phyloP scores from a whole-genome alignment of 1,140 invertebrate genomes.

The Drosophila biarmipes region DNA sequence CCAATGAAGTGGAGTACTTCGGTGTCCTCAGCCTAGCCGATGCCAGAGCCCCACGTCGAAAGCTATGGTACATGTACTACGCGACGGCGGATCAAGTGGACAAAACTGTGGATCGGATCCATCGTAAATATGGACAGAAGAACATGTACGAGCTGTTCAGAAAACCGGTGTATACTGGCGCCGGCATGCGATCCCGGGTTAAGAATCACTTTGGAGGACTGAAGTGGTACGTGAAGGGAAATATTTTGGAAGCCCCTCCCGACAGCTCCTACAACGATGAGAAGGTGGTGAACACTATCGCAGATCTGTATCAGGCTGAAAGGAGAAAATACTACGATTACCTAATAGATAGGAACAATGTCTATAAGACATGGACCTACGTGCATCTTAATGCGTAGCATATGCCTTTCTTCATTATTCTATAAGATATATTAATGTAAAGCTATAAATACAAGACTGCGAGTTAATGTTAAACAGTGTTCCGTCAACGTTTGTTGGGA shows the following conservation, averaged over 20 bases:
- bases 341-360: background rate
- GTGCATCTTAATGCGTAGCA: background rate
- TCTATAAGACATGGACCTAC: background rate
- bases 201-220: conserved; percentile 49
- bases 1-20: conserved; percentile 48
- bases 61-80: conserved; percentile 67
- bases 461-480: conserved; percentile 21
- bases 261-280: conserved; percentile 53
- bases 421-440: background rate
- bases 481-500: background rate
- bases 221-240: conserved; percentile 66
- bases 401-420: background rate
- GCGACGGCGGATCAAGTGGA: conserved; percentile 31
- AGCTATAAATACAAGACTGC: conserved; percentile 14
- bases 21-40: conserved; percentile 56
- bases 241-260: conserved; percentile 56
- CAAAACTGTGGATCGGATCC: conserved; percentile 48
- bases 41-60: conserved; percentile 39
- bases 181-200: conserved; percentile 41
- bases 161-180: conserved; percentile 53
- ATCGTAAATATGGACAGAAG: conserved; percentile 62
- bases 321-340: conserved; percentile 44
- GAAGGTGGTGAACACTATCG: conserved; percentile 39
- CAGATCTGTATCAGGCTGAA: conserved; percentile 51
- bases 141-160: conserved; percentile 67